phyloP scores from a whole-genome alignment of 2,797 vertebrate species.

The Tachyglossus aculeatus region DNA sequence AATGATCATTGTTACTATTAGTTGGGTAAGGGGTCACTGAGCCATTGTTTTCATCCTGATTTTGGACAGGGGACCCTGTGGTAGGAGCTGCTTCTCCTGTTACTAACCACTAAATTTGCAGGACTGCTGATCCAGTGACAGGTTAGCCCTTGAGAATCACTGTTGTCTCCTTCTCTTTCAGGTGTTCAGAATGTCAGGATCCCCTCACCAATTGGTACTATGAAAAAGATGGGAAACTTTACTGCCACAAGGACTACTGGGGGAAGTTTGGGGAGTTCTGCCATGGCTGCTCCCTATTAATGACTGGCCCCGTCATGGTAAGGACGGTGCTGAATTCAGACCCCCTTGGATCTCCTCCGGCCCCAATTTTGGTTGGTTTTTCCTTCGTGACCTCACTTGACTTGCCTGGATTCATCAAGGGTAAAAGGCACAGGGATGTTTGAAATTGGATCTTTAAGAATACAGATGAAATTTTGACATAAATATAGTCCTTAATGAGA shows the following conservation, averaged over 20 bases:
- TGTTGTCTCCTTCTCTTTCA: slow-evolving; percentile 60
- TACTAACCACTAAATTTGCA: too few species aligned
- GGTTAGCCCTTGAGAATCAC: background rate
- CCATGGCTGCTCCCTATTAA: slow-evolving; percentile 92
- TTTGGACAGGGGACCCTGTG: background rate
- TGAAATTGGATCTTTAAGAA: too few species aligned
- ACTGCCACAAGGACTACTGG: slow-evolving; percentile 94
- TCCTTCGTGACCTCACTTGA: background rate
- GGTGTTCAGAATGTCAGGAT: slow-evolving; percentile 92
- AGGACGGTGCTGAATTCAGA: slow-evolving; percentile 40
- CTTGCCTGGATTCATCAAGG: too few species aligned
- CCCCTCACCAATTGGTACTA: slow-evolving; percentile 96
- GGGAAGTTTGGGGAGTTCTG: slow-evolving; percentile 93
- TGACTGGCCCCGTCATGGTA: slow-evolving; percentile 97
- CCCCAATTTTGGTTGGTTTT: background rate
- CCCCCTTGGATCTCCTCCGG: background rate
- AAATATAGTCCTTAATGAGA: too few species aligned
- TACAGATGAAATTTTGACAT: too few species aligned
- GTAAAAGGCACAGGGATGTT: too few species aligned
- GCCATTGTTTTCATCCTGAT: background rate
- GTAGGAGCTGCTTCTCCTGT: too few species aligned
- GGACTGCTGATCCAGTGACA: too few species aligned
- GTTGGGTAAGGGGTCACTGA: background rate
- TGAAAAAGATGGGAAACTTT: slow-evolving; percentile 90
- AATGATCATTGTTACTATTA: too few species aligned